phyloP scores from a whole-genome alignment of 2,888 invertebrate species.

The Cephus pygmeus region DNA sequence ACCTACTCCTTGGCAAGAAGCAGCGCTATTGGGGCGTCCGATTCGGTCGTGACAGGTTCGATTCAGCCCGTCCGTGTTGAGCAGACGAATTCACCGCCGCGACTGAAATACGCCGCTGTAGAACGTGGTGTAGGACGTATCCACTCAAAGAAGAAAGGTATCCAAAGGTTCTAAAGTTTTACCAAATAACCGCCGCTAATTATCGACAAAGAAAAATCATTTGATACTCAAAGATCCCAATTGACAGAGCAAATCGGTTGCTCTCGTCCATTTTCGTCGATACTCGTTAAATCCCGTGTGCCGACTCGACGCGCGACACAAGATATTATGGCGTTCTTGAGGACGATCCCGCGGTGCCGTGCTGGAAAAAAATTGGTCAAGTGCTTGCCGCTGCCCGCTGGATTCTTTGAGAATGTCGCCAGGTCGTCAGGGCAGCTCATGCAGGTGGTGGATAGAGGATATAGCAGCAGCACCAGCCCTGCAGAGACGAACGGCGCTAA shows the following conservation, averaged over 20 bases:
- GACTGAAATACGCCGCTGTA: background rate
- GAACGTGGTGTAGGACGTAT: background rate
- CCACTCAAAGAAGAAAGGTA: background rate
- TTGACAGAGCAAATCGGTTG: background rate
- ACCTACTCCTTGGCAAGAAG: conserved; percentile 29
- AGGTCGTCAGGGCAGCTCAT: conserved; percentile 47
- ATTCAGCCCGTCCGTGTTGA: conserved; percentile 28
- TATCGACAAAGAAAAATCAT: background rate
- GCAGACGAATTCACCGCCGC: background rate
- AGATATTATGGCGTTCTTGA: conserved; percentile 56
- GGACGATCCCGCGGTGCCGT: conserved; percentile 56
- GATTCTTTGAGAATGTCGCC: conserved; percentile 39
- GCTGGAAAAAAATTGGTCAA: conserved; percentile 54
- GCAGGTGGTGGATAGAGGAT: conserved; percentile 49
- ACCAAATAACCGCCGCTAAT: background rate
- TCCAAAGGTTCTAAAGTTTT: background rate
- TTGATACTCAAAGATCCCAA: background rate
- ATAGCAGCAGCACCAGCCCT: conserved; percentile 21
- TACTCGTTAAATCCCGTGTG: background rate
- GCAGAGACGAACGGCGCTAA: conserved; percentile 29
- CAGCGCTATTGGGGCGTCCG: conserved; percentile 45
- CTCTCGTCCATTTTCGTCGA: background rate
- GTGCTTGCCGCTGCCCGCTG: conserved; percentile 43
- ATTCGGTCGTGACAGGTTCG: conserved; percentile 49
- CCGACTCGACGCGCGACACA: background rate